A percentile compares a stretch with the other conserved stretches of the same genome.
Evolutionary conservation across 2,797 vertebrate genomes (phyloP).

Genomic region (Poecilia velifera): DNA sequence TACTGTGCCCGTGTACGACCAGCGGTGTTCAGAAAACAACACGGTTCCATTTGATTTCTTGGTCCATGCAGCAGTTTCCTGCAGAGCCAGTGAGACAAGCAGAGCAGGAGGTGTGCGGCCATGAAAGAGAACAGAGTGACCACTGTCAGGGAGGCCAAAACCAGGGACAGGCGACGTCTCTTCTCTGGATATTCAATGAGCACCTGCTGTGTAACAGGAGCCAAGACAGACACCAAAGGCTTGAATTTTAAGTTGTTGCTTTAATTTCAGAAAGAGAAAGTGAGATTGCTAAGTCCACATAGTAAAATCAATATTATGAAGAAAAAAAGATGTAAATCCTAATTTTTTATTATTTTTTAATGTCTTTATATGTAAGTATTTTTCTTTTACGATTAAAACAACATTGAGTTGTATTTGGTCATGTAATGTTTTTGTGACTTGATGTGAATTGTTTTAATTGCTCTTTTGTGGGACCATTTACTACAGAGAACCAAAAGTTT

Average conservation of each 20-base stretch:
- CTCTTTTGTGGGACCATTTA: neutral
- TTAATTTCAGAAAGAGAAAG: constrained; percentile 27
- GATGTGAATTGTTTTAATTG: neutral
- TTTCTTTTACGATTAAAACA: constrained; percentile 28
- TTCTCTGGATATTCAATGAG: constrained; percentile 71
- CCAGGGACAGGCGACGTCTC: constrained; percentile 64
- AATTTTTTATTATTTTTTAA: neutral
- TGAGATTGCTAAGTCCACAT: constrained; percentile 24
- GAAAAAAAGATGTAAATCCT: neutral
- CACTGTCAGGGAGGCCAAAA: constrained; percentile 58
- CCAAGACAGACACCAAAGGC: constrained; percentile 63
- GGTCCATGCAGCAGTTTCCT: constrained; percentile 48
- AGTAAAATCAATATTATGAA: neutral
- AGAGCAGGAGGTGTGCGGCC: constrained; percentile 36
- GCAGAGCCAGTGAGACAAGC: constrained; percentile 38
- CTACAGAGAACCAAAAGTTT: neutral
- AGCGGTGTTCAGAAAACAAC: constrained; percentile 23
- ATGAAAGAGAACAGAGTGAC: constrained; percentile 74
- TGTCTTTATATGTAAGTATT: neutral
- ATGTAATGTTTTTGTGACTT: neutral
- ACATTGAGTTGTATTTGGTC: neutral
- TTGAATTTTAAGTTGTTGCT: constrained; percentile 57
- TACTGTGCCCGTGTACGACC: constrained; percentile 22
- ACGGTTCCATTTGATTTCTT: constrained; percentile 26
- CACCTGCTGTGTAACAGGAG: constrained; percentile 73